phyloP scores from a whole-genome alignment of 2,797 vertebrate genomes.

The Babyrousa celebensis region DNA sequence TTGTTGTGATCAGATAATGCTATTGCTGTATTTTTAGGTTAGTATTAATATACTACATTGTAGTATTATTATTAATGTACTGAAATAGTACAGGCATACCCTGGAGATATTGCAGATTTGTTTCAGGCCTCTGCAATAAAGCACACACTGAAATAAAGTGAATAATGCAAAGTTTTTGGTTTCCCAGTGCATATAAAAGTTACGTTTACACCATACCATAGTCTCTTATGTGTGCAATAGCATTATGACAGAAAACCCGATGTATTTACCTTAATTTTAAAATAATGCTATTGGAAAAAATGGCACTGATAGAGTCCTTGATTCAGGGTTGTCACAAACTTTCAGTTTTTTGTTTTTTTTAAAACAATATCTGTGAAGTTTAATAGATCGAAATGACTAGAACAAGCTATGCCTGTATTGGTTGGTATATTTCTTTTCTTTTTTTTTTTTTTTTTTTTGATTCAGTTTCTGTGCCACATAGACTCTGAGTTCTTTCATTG shows the following conservation, averaged over 20 bases:
- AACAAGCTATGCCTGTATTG: not conserved
- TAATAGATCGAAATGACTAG: not conserved
- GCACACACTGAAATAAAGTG: not conserved
- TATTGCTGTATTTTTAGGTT: not conserved
- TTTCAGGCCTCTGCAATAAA: not conserved
- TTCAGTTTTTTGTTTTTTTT: not conserved
- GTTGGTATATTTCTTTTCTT: not conserved
- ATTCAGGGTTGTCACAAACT: not conserved
- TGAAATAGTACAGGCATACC: not conserved
- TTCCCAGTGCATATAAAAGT: not conserved
- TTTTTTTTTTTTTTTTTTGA: not conserved
- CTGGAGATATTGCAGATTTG: not conserved
- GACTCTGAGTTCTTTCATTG: slow-evolving; percentile 17
- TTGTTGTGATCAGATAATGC: not conserved
- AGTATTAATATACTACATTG: not conserved
- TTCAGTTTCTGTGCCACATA: not conserved
- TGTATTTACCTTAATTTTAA: not conserved
- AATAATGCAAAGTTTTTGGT: not conserved
- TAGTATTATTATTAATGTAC: not conserved
- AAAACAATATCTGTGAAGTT: not conserved
- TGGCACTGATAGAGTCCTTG: not conserved
- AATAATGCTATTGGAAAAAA: not conserved
- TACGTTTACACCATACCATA: not conserved
- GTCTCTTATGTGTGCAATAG: not conserved
- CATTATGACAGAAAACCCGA: not conserved